Percentiles rank a stretch among this genome's conserved stretches.
phyloP scores from a whole-genome alignment of 2,888 invertebrate genomes.

The Cerastis rubricosa region DNA sequence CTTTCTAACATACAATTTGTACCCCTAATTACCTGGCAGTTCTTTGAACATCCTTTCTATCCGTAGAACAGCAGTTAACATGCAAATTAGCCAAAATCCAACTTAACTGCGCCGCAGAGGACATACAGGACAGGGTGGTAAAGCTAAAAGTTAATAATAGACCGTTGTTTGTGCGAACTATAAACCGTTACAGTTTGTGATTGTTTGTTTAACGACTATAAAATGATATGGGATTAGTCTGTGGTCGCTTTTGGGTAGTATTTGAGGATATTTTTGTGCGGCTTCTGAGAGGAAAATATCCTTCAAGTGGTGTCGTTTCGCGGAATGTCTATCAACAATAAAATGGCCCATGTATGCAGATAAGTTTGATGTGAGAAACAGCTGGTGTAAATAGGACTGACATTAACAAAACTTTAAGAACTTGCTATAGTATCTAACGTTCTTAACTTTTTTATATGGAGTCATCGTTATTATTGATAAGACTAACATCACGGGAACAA shows the following conservation, averaged over 20 bases:
- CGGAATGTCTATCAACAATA: background rate
- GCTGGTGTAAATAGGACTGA: background rate
- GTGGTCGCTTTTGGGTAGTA: background rate
- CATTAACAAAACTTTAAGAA: background rate
- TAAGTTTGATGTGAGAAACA: background rate
- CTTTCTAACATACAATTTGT: background rate
- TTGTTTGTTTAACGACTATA: slow-evolving; percentile 60
- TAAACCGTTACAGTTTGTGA: slow-evolving; percentile 58
- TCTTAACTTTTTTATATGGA: background rate
- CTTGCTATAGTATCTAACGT: background rate
- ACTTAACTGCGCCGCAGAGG: slow-evolving; percentile 8
- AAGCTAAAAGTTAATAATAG: slow-evolving; percentile 65
- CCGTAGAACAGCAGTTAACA: background rate
- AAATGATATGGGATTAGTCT: slow-evolving; percentile 34
- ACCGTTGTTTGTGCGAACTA: slow-evolving; percentile 58
- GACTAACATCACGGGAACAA: too few relatives aligned
- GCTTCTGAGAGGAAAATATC: slow-evolving; percentile 36
- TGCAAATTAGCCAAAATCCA: slow-evolving; percentile 33
- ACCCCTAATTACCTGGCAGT: background rate
- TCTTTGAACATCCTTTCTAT: background rate
- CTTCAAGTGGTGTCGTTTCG: too few relatives aligned
- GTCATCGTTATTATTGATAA: background rate
- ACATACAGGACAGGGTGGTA: slow-evolving; percentile 31
- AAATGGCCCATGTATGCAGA: background rate
- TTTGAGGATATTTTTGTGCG: slow-evolving; percentile 25